Evolutionary conservation across 2,797 vertebrate species (phyloP), one percentile per base, ranked within the genome.

Genomic region (Microhierax caerulescens): DNA sequence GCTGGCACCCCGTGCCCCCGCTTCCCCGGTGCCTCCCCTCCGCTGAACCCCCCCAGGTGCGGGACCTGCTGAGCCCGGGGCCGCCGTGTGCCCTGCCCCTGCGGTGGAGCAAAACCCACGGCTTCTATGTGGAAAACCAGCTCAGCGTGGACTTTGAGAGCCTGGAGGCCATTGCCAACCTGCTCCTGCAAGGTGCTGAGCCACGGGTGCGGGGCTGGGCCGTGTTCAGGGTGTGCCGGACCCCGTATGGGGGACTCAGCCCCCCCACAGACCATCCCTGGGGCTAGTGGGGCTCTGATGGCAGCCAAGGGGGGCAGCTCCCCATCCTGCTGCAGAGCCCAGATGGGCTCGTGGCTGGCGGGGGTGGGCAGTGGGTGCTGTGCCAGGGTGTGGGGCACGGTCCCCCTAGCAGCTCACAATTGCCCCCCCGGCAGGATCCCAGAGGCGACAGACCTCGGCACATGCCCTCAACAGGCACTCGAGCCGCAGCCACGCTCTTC

Each of bases 401-500:
- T 17, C 18, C 65, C 48, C 56, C 41, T 27, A 54, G n/a, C 41
- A 90, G 28, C 79, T 47, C 34, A 30, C 23, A 2, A 1, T 20
- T 25, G 20, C 28, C 36, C 7, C 41, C 12, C 12, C 2, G 11
- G 34, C 93, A 98, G 98, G 98, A 61, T 98, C 98, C 37, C 96
- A 92, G 72, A 95, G 96, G 16, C 91, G 98, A 43, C 94, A 50
- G 76, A 98, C 97, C 57, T 98, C 98, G 0, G 97, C 98, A 0
- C 98, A 98, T 4, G 88, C 96, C n/a, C 97, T 98, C 94, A 98
- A 98, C 89, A 95, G 92, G 94, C 98, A 98, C 81, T 98, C 98
- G 13, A 98, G 98, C 94, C 97, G 98, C 85, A 98, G 98, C 94
- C 98, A 98, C 1, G 97, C 98, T n/a, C 95, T 98, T 32, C 96